Evolutionary conservation across 2,797 vertebrate species (phyloP), one percentile per base, ranked within the genome.

Genomic region (Borostomias antarcticus): DNA sequence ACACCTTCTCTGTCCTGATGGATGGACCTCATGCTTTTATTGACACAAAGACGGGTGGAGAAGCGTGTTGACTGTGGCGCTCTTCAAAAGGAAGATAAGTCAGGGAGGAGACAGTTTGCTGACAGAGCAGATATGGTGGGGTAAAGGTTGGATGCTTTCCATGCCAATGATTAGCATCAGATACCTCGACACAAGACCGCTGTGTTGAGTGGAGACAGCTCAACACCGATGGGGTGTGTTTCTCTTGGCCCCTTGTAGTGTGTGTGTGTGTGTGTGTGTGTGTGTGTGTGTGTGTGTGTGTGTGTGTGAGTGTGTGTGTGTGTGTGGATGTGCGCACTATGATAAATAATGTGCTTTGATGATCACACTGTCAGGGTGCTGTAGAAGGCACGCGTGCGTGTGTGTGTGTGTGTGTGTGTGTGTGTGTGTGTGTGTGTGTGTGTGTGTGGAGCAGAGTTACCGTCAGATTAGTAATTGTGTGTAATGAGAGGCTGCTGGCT

Each of bases 41-140:
- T 51, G 57, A 68, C 66, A 78, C 78, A 70, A 82, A 85, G 69
- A 78, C 51, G 52, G 68, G 74, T 77, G 81, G 7, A n/a, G 63
- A 68, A 75, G 74, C 72, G 79, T 67, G 60, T 77, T 78, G 77
- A 76, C 65, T 69, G 33, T 60, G 50, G 43, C 53, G 65, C 29
- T n/a, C 29, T 48, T 77, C 74, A 52, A 73, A n/a, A 70, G 74
- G 61, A 60, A 67, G 68, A 52, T 74, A 17, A 66, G 67, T 47
- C 13, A 73, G 33, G 58, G 59, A 71, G 68, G 30, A 65, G 74
- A 76, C 62, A 53, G 64, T 80, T 75, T 82, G 82, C 85, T 85
- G 86, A 88, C 76, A 29, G 37, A 58, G 81, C 72, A 84, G 53
- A 85, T 73, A 65, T 57, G 60, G 8, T 19, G 9, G 30, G 69